Conservation (phyloP, 2,113 vertebrate genomes). For the Ranitomeya variabilis region DNA sequence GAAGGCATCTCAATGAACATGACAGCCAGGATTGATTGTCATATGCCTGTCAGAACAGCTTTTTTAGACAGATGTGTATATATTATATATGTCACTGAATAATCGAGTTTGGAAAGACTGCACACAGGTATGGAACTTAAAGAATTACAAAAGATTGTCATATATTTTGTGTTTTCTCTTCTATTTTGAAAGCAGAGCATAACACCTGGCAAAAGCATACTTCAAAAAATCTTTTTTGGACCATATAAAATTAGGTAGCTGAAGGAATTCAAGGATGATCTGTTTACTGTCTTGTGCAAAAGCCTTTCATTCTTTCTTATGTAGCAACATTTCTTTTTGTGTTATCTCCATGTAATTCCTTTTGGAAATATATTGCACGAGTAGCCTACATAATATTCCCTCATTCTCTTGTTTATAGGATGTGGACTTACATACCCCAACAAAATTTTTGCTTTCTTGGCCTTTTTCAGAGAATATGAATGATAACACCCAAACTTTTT, state of each 20-base stretch:
- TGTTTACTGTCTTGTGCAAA: neutral
- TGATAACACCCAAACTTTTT: no score
- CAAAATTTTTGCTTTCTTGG: no score
- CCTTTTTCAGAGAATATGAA: no score
- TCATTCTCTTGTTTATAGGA: no score
- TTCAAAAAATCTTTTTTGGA: neutral
- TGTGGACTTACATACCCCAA: no score
- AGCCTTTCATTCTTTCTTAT: neutral
- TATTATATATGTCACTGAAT: neutral
- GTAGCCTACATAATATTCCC: no score
- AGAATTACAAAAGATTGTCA: neutral
- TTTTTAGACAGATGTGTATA: neutral
- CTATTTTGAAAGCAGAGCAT: neutral
- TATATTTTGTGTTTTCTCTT: neutral
- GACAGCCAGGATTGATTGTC: conserved; percentile 7
- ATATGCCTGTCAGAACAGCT: neutral
- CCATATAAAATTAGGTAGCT: neutral
- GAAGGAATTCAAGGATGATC: neutral
- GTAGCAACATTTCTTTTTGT: neutral
- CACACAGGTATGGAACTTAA: neutral
- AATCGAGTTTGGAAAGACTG: neutral
- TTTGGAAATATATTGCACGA: no score
- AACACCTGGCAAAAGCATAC: neutral
- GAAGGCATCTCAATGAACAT: neutral
- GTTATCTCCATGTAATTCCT: no score